phyloP scores from a whole-genome alignment of 2,797 vertebrate species.

The Antennarius maculatus region DNA sequence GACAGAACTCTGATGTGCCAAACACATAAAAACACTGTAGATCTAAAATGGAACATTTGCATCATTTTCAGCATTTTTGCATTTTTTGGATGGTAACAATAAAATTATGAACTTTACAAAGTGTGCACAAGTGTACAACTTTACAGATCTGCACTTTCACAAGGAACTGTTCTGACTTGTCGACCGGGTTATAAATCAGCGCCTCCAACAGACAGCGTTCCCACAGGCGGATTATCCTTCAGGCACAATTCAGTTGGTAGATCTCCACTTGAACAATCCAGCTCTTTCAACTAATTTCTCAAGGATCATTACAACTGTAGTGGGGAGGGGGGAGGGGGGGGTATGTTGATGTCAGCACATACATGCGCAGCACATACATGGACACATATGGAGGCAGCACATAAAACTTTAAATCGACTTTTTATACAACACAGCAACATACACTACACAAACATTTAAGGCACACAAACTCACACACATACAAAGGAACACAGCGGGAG shows the following conservation, averaged over 20 bases:
- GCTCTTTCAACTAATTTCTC: constrained; percentile 31
- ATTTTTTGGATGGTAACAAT: constrained; percentile 11
- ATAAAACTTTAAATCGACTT: constrained; percentile 2
- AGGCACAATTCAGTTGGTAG: constrained; percentile 31
- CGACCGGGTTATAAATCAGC: constrained; percentile 34
- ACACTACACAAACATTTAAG: constrained; percentile 8
- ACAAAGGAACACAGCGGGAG: constrained; percentile 53
- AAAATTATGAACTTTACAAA: constrained; percentile 24
- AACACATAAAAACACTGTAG: constrained; percentile 23
- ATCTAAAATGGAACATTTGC: constrained; percentile 21
- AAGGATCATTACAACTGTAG: constrained; percentile 16
- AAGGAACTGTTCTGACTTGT: constrained; percentile 32
- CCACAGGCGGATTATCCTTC: constrained; percentile 50
- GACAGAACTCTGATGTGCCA: constrained; percentile 24
- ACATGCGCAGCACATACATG: neutral
- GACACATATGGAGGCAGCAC: neutral
- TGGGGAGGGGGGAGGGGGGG: constrained; percentile 13
- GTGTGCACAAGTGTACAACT: neutral
- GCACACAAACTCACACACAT: neutral
- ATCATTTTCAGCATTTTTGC: constrained; percentile 11
- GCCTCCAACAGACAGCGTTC: constrained; percentile 32
- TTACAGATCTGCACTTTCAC: constrained; percentile 14
- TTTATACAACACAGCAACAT: neutral
- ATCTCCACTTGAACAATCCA: constrained; percentile 8
- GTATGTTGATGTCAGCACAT: constrained; percentile 56